Conservation (phyloP, 1,140 invertebrate species). For the Venturia canescens region DNA sequence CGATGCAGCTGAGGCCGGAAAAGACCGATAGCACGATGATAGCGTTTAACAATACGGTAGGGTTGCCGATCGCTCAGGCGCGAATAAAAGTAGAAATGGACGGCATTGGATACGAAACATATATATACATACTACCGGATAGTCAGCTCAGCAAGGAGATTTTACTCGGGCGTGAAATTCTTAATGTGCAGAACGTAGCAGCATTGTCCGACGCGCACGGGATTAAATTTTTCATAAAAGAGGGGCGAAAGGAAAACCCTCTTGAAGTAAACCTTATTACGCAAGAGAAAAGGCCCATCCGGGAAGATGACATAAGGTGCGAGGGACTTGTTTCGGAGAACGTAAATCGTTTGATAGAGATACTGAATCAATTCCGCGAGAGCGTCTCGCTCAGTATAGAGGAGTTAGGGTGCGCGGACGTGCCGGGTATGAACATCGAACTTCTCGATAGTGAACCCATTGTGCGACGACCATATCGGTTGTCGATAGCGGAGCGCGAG, state of each 20-base stretch:
- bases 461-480: too few relatives aligned
- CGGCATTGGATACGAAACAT: conserved; percentile 25
- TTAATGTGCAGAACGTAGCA: not conserved
- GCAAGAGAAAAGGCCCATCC: too few relatives aligned
- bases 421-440: too few relatives aligned
- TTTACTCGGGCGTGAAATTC: conserved; percentile 36
- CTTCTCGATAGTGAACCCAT: too few relatives aligned
- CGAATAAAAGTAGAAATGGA: conserved; percentile 34
- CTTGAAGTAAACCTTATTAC: not conserved
- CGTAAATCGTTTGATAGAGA: too few relatives aligned
- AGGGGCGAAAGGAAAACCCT: not conserved
- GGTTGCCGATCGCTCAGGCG: conserved; percentile 38
- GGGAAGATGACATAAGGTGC: too few relatives aligned
- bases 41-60: conserved; percentile 51
- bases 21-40: conserved; percentile 40
- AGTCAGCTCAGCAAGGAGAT: conserved; percentile 43
- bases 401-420: too few relatives aligned
- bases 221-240: not conserved
- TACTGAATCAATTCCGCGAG: too few relatives aligned
- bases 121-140: conserved; percentile 44
- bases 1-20: conserved; percentile 30
- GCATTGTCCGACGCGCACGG: not conserved
- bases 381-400: too few relatives aligned
- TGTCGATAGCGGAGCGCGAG: too few relatives aligned
- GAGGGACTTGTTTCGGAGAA: too few relatives aligned